phyloP scores from a whole-genome alignment of 37 sponge, comb jelly and placozoan species.

The Petrosia ficiformis region DNA sequence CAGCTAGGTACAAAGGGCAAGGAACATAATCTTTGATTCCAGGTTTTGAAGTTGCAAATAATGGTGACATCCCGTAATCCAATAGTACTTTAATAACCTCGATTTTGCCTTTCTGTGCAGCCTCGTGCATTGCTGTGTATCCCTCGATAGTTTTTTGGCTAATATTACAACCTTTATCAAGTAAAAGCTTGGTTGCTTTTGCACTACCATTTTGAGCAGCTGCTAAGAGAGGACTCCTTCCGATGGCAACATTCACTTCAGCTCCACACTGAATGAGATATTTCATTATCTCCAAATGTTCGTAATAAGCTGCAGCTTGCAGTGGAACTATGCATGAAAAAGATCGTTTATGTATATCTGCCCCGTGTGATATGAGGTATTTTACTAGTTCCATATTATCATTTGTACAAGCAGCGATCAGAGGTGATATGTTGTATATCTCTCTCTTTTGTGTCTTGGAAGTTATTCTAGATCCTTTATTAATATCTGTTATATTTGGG shows the following conservation, averaged over 20 bases:
- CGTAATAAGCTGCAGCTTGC: constrained; percentile 69
- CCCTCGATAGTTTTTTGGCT: constrained; percentile 74
- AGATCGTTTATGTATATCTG: constrained; percentile 76
- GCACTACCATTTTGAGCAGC: neutral
- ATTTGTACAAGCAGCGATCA: constrained; percentile 82
- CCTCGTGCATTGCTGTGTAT: constrained; percentile 72
- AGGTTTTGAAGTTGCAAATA: constrained; percentile 40
- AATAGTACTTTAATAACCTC: constrained; percentile 68
- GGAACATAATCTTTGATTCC: constrained; percentile 48
- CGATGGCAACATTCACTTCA: constrained; percentile 15
- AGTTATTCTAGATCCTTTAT: constrained; percentile 54
- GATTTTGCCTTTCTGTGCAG: constrained; percentile 74
- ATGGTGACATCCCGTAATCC: constrained; percentile 38
- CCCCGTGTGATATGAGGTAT: constrained; percentile 45
- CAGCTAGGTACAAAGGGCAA: constrained; percentile 79
- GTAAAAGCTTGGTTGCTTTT: neutral
- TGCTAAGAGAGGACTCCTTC: constrained; percentile 1
- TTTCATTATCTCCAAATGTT: constrained; percentile 54
- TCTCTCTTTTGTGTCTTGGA: constrained; percentile 67
- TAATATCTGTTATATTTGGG: constrained; percentile 37
- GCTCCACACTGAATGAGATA: constrained; percentile 65
- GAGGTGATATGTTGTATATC: constrained; percentile 79
- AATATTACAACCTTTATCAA: neutral
- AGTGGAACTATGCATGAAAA: constrained; percentile 75
- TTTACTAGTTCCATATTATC: constrained; percentile 72